phyloP scores from a whole-genome alignment of 2,888 invertebrate species.

The Acrobeloides nanus region DNA sequence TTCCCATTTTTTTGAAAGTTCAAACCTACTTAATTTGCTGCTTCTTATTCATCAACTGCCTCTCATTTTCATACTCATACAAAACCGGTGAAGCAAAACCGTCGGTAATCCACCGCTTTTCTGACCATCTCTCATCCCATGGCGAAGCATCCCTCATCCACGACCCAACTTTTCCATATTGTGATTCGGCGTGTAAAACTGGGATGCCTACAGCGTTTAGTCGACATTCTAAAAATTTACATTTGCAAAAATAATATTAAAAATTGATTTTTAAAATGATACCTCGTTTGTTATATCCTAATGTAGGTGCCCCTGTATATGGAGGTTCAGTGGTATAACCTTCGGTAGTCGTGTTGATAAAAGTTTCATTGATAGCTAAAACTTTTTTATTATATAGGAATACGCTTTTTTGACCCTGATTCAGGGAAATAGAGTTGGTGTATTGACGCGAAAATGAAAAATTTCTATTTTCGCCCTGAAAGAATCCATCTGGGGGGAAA shows the following conservation, averaged over 20 bases:
- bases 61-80: constrained; percentile 50
- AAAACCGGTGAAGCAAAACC: constrained; percentile 51
- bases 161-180: constrained; percentile 49
- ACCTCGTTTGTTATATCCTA: constrained; percentile 40
- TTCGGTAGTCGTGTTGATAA: no score
- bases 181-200: constrained; percentile 52
- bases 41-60: constrained; percentile 49
- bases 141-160: constrained; percentile 52
- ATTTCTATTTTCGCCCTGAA: no score
- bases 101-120: constrained; percentile 51
- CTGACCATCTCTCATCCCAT: constrained; percentile 21
- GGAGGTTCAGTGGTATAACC: constrained; percentile 38
- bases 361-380: no score
- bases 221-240: constrained; percentile 38
- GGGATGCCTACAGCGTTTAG: constrained; percentile 53
- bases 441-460: no score
- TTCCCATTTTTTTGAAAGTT: background rate
- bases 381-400: no score
- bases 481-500: no score
- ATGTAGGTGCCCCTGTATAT: constrained; percentile 50
- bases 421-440: no score
- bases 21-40: constrained; percentile 47
- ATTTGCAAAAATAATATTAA: background rate
- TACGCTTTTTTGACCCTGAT: no score
- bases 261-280: constrained; percentile 4